Evolutionary conservation across 2,888 invertebrate genomes (phyloP), one percentile per base, ranked within the genome.

Genomic region (Chloroclystis v-ata): DNA sequence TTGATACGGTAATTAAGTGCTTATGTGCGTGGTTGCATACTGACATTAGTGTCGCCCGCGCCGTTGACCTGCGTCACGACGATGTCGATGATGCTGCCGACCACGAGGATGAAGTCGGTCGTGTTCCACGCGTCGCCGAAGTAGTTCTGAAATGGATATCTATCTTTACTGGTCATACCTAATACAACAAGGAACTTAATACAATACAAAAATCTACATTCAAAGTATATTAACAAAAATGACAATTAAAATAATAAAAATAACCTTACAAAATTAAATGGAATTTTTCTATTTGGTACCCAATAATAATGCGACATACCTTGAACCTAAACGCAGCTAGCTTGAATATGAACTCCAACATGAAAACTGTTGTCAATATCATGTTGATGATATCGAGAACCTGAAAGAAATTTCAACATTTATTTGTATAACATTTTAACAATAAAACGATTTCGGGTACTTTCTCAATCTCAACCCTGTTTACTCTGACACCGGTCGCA

Each of bases 51-150:
- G 24, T 63, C 63, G 49, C 32, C 37, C n/a, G 73, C 69, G 88
- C 97, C 97, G 76, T 95, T 95, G 41, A 97, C 95, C 89, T 97
- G 97, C 9, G 97, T 96, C 61, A 96, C 97, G 1, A 98, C 97
- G 59, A 98, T 98, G 72, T 98, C 98, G 63, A 98, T 96, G 65
- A 98, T 96, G 84, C 97, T 97, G 58, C 98, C 98, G 25, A 98
- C 90, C 0, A 98, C 98, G 61, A 98, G 94, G 57, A 98, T 95
- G 69, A 98, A 98, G 83, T 98, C 98, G 61, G 98, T 97, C 1
- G 97, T 95, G 76, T 98, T 98, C 98, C 98, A 98, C 2, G 97
- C 96, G 75, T 98, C 98, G 14, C 97, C 97, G 67, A 98, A 98
- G 77, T 98, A 98, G 79, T 98, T 98, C 97, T 97, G 89, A 9